Conservation (phyloP, 35 echinoderm and acorn worm species). For the Ophioderma brevispina region DNA sequence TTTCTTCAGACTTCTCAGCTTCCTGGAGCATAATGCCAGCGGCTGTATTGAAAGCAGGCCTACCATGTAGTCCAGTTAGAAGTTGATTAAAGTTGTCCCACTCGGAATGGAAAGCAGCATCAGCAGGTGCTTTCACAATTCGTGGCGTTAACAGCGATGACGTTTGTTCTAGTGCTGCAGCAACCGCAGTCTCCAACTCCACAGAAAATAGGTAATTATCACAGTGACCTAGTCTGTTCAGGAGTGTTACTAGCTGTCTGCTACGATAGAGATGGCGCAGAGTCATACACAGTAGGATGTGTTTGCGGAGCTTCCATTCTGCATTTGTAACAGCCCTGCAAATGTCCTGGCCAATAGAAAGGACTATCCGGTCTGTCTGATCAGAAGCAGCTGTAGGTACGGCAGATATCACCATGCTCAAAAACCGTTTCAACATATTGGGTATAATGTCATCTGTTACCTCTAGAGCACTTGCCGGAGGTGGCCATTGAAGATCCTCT, state of each 20-base stretch:
- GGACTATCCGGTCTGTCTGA: too few species aligned
- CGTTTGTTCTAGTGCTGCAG: conserved; percentile 22
- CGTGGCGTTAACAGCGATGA: conserved; percentile 48
- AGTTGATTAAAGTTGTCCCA: conserved; percentile 67
- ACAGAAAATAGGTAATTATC: conserved; percentile 60
- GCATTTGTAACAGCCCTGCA: conserved; percentile 59
- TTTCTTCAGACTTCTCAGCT: too few species aligned
- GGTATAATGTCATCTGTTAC: too few species aligned
- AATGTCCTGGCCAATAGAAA: conserved; percentile 51
- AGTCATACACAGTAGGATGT: conserved; percentile 68
- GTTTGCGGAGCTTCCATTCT: conserved; percentile 83
- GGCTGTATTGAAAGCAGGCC: conserved; percentile 39
- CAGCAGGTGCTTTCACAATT: conserved; percentile 45
- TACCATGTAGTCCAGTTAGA: background rate
- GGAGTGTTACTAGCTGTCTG: conserved; percentile 51
- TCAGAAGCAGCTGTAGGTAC: too few species aligned
- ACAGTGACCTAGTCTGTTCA: conserved; percentile 68
- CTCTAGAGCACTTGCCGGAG: too few species aligned
- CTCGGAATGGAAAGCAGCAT: conserved; percentile 58
- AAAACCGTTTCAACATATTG: too few species aligned
- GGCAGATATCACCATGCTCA: too few species aligned
- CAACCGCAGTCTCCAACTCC: conserved; percentile 69
- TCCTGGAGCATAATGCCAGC: conserved; percentile 80
- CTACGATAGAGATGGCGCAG: conserved; percentile 59
- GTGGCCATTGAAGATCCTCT: too few species aligned